Percentiles rank a stretch among this genome's conserved stretches.
phyloP scores from a whole-genome alignment of 1,140 invertebrate genomes.

The Globodera ellingtonae region DNA sequence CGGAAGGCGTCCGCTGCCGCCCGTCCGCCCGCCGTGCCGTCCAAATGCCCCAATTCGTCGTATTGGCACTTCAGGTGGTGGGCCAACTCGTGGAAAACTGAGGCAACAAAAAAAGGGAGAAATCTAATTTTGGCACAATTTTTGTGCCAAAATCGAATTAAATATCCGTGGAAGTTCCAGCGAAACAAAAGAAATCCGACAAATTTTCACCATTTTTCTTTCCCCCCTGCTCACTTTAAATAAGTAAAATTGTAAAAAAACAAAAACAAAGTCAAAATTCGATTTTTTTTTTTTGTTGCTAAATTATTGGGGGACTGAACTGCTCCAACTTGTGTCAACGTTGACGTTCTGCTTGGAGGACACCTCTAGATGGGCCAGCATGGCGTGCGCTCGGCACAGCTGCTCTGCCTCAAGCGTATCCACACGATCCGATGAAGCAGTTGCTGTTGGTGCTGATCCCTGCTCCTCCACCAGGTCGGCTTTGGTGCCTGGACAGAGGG shows the following conservation, averaged over 20 bases:
- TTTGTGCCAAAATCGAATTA: too few species aligned
- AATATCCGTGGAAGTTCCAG: too few species aligned
- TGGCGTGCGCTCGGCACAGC: constrained; percentile 49
- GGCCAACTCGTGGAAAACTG: constrained; percentile 55
- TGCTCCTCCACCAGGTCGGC: constrained; percentile 52
- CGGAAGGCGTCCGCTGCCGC: constrained; percentile 52
- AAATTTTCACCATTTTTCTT: too few species aligned
- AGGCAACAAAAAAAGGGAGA: too few species aligned
- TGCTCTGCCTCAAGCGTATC: constrained; percentile 55
- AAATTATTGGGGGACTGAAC: not conserved
- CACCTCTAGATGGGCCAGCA: constrained; percentile 54
- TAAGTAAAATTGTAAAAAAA: too few species aligned
- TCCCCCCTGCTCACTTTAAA: too few species aligned
- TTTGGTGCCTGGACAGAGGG: constrained; percentile 52
- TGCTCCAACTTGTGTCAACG: constrained; percentile 48
- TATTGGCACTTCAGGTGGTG: constrained; percentile 60
- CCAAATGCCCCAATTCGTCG: constrained; percentile 33
- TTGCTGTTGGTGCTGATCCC: not conserved
- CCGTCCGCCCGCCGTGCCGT: not conserved
- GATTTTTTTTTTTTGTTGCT: too few species aligned
- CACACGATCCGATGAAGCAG: constrained; percentile 18
- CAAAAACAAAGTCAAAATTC: too few species aligned
- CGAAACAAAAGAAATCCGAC: too few species aligned
- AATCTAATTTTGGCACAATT: too few species aligned
- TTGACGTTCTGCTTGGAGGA: constrained; percentile 61